A percentile compares a stretch with the other conserved stretches of the same genome.
These are phyloP conservation scores for Chironomus striatipennis DNA, from an alignment of 1,140 invertebrate genomes.

Conservation along the genomic window DNA sequence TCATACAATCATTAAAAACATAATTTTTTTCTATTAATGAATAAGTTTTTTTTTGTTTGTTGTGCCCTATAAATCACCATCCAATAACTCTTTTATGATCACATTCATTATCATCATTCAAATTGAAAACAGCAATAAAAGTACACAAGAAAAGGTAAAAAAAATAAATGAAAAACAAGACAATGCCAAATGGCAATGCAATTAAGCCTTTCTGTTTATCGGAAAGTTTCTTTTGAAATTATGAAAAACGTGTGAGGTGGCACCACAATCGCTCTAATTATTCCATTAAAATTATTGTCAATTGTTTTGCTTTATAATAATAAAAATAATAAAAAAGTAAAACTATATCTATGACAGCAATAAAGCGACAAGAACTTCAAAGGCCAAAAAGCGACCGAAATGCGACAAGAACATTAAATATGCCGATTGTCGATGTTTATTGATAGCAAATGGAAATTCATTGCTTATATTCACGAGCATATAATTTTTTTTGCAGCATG, in stretches of 20 bases:
- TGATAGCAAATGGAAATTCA: constrained; percentile 7
- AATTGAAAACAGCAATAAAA: no score
- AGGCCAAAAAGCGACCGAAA: not conserved
- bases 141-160: no score
- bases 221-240: not conserved
- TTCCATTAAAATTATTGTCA: constrained; percentile 22
- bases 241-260: not conserved
- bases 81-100: no score
- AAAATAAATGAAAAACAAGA: no score
- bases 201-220: not conserved
- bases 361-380: constrained; percentile 9
- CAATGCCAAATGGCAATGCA: no score
- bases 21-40: no score
- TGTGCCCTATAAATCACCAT: no score
- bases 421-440: not conserved
- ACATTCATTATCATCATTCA: no score
- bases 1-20: no score
- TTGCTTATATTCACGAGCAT: not conserved
- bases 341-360: constrained; percentile 18
- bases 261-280: constrained; percentile 21
- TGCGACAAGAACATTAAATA: not conserved
- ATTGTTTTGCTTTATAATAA: constrained; percentile 10
- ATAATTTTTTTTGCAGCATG: not conserved
- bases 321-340: no score
- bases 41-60: no score